phyloP scores from a whole-genome alignment of 2,888 invertebrate genomes.

The Malthinus flaveolus region DNA sequence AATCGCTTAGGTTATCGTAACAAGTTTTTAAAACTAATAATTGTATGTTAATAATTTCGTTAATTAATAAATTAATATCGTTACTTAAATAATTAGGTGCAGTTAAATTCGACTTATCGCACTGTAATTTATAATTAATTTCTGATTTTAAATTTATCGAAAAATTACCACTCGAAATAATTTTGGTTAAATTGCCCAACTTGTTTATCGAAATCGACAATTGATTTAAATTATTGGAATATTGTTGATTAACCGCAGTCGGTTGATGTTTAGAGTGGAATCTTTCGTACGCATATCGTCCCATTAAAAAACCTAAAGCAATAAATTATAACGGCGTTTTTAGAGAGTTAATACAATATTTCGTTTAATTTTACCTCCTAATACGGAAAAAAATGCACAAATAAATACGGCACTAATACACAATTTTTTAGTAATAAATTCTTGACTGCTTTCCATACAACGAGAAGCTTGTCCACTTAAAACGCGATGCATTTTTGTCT shows the following conservation, averaged over 20 bases:
- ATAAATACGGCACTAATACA: conserved; percentile 56
- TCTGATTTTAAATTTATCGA: neutral
- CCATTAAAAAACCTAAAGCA: conserved; percentile 54
- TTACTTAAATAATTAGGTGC: neutral
- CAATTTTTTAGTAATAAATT: conserved; percentile 55
- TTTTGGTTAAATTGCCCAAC: conserved; percentile 27
- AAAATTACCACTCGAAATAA: conserved; percentile 13
- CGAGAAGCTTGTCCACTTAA: conserved; percentile 55
- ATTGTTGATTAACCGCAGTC: conserved; percentile 29
- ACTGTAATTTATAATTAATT: conserved; percentile 22
- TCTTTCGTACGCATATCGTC: conserved; percentile 53
- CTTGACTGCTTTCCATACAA: conserved; percentile 45
- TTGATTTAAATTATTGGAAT: conserved; percentile 32
- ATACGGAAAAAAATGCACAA: conserved; percentile 54
- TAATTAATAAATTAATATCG: neutral
- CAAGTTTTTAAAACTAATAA: conserved; percentile 6
- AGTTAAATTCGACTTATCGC: conserved; percentile 7
- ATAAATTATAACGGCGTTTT: neutral
- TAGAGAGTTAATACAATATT: neutral
- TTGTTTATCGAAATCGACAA: conserved; percentile 34
- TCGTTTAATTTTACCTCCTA: conserved; percentile 47
- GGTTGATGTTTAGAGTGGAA: conserved; percentile 43
- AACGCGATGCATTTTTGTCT: conserved; percentile 54
- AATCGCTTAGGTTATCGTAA: conserved; percentile 10
- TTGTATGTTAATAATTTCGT: conserved; percentile 3